These are phyloP conservation scores for Ips nitidus DNA, from an alignment of 1,140 invertebrate genomes.

Conservation along the genomic window DNA sequence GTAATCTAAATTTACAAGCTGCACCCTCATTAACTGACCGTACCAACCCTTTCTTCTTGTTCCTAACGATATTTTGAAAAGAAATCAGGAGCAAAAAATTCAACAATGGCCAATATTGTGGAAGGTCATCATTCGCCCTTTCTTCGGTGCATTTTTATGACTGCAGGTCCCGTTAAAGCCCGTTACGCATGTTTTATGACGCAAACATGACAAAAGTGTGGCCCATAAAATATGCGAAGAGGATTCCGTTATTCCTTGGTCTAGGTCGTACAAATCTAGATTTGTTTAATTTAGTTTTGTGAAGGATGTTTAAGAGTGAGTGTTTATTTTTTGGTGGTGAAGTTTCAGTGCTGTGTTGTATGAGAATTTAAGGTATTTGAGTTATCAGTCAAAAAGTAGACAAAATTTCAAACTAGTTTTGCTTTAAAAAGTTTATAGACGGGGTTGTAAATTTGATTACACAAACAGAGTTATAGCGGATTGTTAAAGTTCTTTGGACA, in stretches of 20 bases:
- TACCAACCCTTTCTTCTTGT: too few species aligned
- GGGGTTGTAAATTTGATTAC: slow-evolving; percentile 1
- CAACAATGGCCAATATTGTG: slow-evolving; percentile 39
- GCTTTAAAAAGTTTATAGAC: slow-evolving; percentile 9
- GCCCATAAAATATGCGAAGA: slow-evolving; percentile 46
- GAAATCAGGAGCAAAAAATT: slow-evolving; percentile 42
- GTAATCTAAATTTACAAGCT: too few species aligned
- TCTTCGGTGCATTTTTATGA: slow-evolving; percentile 24
- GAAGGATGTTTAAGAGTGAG: slow-evolving; percentile 37
- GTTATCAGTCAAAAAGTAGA: neutral
- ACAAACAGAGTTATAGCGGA: slow-evolving; percentile 5
- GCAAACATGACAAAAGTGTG: slow-evolving; percentile 45
- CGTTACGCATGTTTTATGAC: slow-evolving; percentile 47
- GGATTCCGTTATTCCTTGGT: slow-evolving; percentile 41
- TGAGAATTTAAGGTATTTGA: neutral
- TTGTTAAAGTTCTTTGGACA: slow-evolving; percentile 4
- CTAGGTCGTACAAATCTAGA: slow-evolving; percentile 34
- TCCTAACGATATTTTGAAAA: slow-evolving; percentile 36
- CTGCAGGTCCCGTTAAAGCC: slow-evolving; percentile 41
- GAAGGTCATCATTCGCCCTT: slow-evolving; percentile 42
- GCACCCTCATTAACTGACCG: too few species aligned
- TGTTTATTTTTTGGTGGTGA: slow-evolving; percentile 22
- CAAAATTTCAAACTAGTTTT: neutral
- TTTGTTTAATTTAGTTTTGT: slow-evolving; percentile 40
- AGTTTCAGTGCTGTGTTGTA: neutral